Base-by-base conservation (phyloP, 2,888 invertebrate genomes). In the Drosophila algonquin region DNA sequence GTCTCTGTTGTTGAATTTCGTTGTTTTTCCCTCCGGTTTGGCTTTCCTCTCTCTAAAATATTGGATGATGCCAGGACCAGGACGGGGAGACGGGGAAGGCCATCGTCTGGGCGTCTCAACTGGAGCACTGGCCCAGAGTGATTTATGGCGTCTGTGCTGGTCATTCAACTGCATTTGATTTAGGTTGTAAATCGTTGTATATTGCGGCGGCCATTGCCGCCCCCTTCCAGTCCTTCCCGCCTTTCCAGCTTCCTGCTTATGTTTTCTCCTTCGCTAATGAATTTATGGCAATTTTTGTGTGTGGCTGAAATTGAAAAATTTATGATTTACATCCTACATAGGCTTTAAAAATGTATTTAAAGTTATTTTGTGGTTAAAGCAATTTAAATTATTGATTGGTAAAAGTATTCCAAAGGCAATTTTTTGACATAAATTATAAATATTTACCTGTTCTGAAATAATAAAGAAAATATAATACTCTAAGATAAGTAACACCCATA, bases 81-180 rank as follows among this genome's bases (percentile, higher is more conserved):
- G 69, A 70, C 70, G 63, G 68, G 67, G 55, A 60, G 27, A 7
- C 7, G 7, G 27, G 27, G 21, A 0, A 0, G 27, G 1, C 27
- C 56, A 68, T 44, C 73, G 82, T 61, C 80, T 77, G 63, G 51
- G 68, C 76, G 76, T 77, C 86, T 80, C 89, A 86, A 86, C 82
- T 87, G 84, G 87, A 60, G 58, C 73, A 46, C 71, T 67, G 57
- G 67, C 68, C 67, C 74, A 50, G 40, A 61, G 81, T 86, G 89
- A 86, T 86, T 86, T 86, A 86, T 86, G 89, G 89, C 81, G 87
- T 89, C 88, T 85, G 89, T 75, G 89, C 74, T 86, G 89, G 86
- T 89, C 86, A 81, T 89, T 89, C 86, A 86, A 89, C 87, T 89
- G 85, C 89, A 83, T 89, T 86, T 89, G 89, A 86, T 86, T 86